phyloP scores from a whole-genome alignment of 2,797 vertebrate species.

The Channa striata region DNA sequence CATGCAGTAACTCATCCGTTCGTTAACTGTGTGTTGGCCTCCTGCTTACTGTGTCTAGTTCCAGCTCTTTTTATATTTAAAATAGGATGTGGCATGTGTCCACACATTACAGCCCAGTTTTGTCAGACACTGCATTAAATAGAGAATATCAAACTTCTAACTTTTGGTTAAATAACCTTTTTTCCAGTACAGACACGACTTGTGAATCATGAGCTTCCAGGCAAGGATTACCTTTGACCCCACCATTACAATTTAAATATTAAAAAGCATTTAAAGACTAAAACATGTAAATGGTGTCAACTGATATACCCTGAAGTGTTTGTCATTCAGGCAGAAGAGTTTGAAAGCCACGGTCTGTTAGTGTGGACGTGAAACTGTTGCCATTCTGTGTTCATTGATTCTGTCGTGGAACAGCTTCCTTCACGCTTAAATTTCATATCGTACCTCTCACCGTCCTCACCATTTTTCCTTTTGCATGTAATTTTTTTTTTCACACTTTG shows the following conservation, averaged over 20 bases:
- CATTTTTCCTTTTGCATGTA: conserved; percentile 21
- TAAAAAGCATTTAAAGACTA: neutral
- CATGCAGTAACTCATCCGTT: conserved; percentile 66
- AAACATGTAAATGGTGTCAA: too few relatives aligned
- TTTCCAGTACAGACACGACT: neutral
- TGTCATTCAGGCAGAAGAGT: neutral
- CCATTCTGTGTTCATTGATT: conserved; percentile 3
- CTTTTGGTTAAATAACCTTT: neutral
- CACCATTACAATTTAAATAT: neutral
- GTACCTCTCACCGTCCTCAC: neutral
- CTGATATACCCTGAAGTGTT: neutral
- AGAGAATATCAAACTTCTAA: too few relatives aligned
- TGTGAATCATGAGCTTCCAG: neutral
- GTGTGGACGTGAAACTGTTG: conserved; percentile 3
- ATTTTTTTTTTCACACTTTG: conserved; percentile 19
- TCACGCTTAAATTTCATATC: neutral
- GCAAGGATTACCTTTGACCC: neutral
- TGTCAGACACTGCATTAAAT: neutral
- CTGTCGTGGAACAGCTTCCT: conserved; percentile 7
- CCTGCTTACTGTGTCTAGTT: conserved; percentile 60
- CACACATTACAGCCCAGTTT: neutral
- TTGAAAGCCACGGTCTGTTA: neutral
- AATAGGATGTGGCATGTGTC: conserved; percentile 24
- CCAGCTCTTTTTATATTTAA: conserved; percentile 51
- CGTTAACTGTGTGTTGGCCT: conserved; percentile 49